phyloP scores from a whole-genome alignment of 2,113 vertebrate species.

The Arizona elegans region DNA sequence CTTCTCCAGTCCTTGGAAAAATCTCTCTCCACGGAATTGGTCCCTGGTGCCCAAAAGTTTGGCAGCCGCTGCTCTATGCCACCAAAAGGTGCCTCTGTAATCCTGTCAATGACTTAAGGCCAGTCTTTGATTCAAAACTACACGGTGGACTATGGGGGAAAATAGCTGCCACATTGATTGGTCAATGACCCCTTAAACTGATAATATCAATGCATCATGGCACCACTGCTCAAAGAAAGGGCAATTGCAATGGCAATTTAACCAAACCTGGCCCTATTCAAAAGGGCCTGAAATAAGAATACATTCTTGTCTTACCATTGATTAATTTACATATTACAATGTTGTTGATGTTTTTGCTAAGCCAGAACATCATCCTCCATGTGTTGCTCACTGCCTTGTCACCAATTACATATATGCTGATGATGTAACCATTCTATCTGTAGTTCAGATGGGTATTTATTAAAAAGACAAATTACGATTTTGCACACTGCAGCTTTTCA shows the following conservation, averaged over 20 bases:
- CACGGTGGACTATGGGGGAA: background rate
- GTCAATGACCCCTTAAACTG: background rate
- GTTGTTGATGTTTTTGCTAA: background rate
- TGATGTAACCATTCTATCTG: background rate
- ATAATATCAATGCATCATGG: background rate
- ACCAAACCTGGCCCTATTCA: background rate
- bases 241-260: background rate
- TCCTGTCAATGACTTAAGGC: background rate
- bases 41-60: no score
- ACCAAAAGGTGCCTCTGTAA: background rate
- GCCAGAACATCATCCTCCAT: background rate
- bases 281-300: background rate
- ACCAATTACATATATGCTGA: background rate
- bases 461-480: background rate
- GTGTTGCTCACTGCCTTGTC: background rate
- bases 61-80: background rate
- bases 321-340: background rate
- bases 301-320: background rate
- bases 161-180: background rate
- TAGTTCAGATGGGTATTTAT: background rate
- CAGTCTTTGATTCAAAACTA: background rate
- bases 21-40: no score
- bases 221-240: background rate
- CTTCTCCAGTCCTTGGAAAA: no score
- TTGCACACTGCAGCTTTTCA: background rate